Evolutionary conservation across 1,140 invertebrate species (phyloP).

Genomic region (Apolygus lucorum): DNA sequence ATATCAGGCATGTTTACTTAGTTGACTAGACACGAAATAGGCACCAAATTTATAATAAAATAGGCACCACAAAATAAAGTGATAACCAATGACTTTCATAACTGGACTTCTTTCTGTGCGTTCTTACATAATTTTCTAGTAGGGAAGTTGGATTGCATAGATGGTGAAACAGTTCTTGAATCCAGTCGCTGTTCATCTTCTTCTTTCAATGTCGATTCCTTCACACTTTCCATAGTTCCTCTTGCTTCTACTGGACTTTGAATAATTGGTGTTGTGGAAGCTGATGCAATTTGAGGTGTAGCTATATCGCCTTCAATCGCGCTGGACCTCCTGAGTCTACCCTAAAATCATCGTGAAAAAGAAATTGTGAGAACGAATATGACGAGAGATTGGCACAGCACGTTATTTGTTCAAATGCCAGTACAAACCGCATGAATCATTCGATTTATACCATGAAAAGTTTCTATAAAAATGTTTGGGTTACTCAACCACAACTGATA

Average conservation of each 20-base stretch:
- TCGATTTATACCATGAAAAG: not conserved
- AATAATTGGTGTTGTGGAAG: slow-evolving; percentile 11
- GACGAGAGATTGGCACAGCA: too few relatives aligned
- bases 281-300: slow-evolving; percentile 36
- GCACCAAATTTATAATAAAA: too few relatives aligned
- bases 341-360: too few relatives aligned
- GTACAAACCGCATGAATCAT: not conserved
- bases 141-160: slow-evolving; percentile 19
- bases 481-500: not conserved
- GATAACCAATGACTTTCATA: too few relatives aligned
- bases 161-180: too few relatives aligned
- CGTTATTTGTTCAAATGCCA: not conserved
- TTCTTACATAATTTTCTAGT: slow-evolving; percentile 21
- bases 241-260: slow-evolving; percentile 24
- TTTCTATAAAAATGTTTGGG: not conserved
- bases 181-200: too few relatives aligned
- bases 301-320: slow-evolving; percentile 47
- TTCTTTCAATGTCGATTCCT: not conserved
- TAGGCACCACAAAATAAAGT: too few relatives aligned
- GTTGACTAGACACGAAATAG: too few relatives aligned
- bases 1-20: too few relatives aligned
- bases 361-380: too few relatives aligned
- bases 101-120: slow-evolving; percentile 27
- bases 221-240: not conserved
- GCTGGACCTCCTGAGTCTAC: slow-evolving; percentile 42